These are phyloP conservation scores for Gracilinanus agilis DNA, from an alignment of 2,113 vertebrate genomes.

Conservation along the genomic window DNA sequence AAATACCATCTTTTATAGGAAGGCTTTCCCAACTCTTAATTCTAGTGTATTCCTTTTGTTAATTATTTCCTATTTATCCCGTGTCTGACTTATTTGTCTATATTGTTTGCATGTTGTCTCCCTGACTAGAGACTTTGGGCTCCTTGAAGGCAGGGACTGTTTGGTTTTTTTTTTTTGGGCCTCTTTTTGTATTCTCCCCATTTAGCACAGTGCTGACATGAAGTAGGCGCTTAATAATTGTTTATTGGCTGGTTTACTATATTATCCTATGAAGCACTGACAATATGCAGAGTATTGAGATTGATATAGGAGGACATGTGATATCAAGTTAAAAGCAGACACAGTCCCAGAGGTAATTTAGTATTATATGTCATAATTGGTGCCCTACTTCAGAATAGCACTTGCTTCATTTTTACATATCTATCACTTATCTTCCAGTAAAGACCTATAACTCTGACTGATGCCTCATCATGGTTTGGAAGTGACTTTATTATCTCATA, in stretches of 20 bases:
- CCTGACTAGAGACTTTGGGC: neutral
- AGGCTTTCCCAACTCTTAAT: neutral
- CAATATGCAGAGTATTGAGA: neutral
- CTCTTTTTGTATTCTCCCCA: neutral
- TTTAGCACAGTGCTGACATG: neutral
- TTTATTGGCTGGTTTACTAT: neutral
- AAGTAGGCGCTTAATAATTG: neutral
- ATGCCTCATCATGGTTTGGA: neutral
- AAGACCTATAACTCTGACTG: too few relatives aligned
- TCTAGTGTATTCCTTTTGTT: neutral
- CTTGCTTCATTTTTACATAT: neutral
- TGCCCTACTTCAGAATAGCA: neutral
- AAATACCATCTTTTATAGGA: neutral
- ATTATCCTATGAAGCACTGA: neutral
- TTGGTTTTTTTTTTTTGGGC: neutral
- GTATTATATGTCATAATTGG: neutral
- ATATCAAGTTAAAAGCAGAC: neutral
- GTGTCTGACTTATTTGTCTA: neutral
- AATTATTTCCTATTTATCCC: neutral
- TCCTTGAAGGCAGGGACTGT: neutral
- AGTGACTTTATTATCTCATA: neutral
- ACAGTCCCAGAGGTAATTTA: neutral
- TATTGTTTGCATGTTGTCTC: neutral
- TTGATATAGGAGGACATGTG: neutral
- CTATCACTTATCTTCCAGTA: neutral